Base-by-base conservation (phyloP, 2,888 invertebrate genomes). In the Gortyna flavago region DNA sequence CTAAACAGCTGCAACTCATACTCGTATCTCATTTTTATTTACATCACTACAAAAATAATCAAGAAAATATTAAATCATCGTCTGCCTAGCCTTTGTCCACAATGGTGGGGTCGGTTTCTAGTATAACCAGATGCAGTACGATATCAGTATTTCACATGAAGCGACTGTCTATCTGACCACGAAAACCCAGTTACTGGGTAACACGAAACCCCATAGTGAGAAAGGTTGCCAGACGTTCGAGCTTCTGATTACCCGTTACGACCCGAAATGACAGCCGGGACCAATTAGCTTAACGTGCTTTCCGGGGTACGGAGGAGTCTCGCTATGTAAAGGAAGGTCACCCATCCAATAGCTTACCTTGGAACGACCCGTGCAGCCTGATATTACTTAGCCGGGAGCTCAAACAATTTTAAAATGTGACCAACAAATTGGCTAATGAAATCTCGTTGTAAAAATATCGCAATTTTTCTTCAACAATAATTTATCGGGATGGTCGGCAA, bases 401-500 rank as follows among this genome's bases (percentile, higher is more conserved):
- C 21, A 35, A 35, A 41, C 35, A 8, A 51, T 65, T 48, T 73
- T n/a, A 18, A 61, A 54, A 81, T 32, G 48, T 62, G 77, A 51
- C 11, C 7, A 35, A 54, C n/a, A 51, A 54, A 69, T 61, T 35
- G 25, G 8, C 11, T 48, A 1, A 18, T 44, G 2, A 83, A 57
- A 54, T 72, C 68, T 29, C n/a, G 32, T 38, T 62, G 18, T 32
- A 72, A 79, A 80, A 54, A 81, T 25, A 72, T 57, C 16, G 13
- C 61, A 51, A 32, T 54, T 75, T 68, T 77, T 65, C 64, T 38
- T 29, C 48, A 69, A 72, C 72, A 65, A 57, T 64, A 65, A 57
- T 64, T 72, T 61, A 75, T 66, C 70, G 62, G 59, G 35, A 76
- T 66, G 84, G 51, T 67, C 44, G 73, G 66, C 70, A 80, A 80